Percentiles rank a stretch among this genome's conserved stretches.
Evolutionary conservation across 1,140 invertebrate genomes (phyloP).

Genomic region (Triops cancriformis): DNA sequence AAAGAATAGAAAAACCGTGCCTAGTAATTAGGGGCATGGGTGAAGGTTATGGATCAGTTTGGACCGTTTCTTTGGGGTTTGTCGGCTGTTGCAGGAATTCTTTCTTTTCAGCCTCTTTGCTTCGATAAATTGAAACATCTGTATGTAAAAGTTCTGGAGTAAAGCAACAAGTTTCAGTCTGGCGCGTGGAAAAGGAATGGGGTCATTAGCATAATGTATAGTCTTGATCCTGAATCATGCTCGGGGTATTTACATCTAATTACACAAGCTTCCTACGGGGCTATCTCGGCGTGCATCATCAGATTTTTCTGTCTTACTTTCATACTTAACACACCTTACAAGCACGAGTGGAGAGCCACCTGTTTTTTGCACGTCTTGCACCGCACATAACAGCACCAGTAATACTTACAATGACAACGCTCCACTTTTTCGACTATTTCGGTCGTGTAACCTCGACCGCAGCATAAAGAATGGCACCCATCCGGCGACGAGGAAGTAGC

Average conservation of each 20-base stretch:
- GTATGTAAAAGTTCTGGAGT: constrained; percentile 28
- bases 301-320: constrained; percentile 9
- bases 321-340: constrained; percentile 29
- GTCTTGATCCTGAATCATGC: constrained; percentile 14
- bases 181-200: constrained; percentile 14
- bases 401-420: constrained; percentile 46
- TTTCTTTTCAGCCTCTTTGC: neutral
- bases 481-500: constrained; percentile 39
- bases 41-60: neutral
- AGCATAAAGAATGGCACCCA: constrained; percentile 47
- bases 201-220: constrained; percentile 26
- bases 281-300: neutral
- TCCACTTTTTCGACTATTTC: constrained; percentile 37
- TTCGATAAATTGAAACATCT: constrained; percentile 9
- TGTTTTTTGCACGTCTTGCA: constrained; percentile 42
- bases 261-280: neutral
- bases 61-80: neutral
- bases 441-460: constrained; percentile 46
- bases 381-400: constrained; percentile 46
- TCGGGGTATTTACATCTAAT: neutral
- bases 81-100: neutral
- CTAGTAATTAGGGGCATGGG: neutral
- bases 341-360: constrained; percentile 38
- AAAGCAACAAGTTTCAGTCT: constrained; percentile 12
- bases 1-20: neutral